phyloP scores from a whole-genome alignment of 2,888 invertebrate species.

The Plagodis pulveraria region DNA sequence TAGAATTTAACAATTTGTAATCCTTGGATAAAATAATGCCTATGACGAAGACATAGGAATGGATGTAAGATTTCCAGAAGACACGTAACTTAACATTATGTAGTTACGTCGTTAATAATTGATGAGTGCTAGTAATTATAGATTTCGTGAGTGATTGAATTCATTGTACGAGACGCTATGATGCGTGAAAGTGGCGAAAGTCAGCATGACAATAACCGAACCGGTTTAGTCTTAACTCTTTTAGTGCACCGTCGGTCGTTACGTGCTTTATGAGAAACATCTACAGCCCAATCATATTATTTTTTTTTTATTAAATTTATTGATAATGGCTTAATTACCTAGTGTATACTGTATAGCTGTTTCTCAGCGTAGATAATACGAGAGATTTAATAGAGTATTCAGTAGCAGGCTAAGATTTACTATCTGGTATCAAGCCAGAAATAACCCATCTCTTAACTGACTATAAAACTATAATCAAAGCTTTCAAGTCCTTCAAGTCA shows the following conservation, averaged over 20 bases:
- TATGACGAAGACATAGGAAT: no score
- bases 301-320: background rate
- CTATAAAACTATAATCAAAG: background rate
- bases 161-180: constrained; percentile 45
- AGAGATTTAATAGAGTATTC: no score
- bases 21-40: no score
- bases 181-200: constrained; percentile 79
- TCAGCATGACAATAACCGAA: constrained; percentile 55
- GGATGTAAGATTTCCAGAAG: constrained; percentile 6
- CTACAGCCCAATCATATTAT: background rate
- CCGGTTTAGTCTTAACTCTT: constrained; percentile 52
- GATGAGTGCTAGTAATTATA: constrained; percentile 51
- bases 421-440: no score
- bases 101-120: constrained; percentile 29
- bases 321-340: background rate
- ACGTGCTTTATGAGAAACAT: constrained; percentile 9
- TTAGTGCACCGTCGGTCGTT: constrained; percentile 16
- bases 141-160: constrained; percentile 61
- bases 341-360: background rate
- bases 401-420: no score
- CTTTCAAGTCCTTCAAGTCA: no score
- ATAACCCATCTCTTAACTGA: background rate
- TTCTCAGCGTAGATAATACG: no score
- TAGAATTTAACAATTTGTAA: no score
- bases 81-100: constrained; percentile 26